Base-by-base conservation (phyloP, 2,113 vertebrate genomes). In the Lepidothrix coronata region DNA sequence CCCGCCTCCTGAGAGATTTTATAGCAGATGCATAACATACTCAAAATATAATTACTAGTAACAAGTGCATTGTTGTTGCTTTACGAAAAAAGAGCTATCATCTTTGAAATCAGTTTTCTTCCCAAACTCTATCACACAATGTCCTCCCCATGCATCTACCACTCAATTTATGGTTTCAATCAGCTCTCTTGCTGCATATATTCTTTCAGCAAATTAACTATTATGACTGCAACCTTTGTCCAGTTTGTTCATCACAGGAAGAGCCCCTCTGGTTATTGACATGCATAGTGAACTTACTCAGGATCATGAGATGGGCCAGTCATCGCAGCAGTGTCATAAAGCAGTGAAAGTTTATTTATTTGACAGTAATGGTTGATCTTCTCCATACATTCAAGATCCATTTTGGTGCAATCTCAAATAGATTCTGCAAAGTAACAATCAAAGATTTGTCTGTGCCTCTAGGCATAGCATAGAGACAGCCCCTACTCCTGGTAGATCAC, bases 281-380 rank as follows among this genome's bases (percentile, higher is more conserved):
- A 48, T 1, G 4, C 18, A 46, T 1, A 68, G 46, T 21, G 28
- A 96, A 96, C 95, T 97, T 97, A 98, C 98, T 55, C 43, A 27
- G 22, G 82, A 28, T 95, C 28, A 37, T 98, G 97, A 59, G 94
- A 1, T 11, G 89, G 97, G 72, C 97, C 98, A 0, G 4, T 44
- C 30, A 0, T 1, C 1, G 0, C 0, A 5, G 91, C 2, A 2
- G 76, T 22, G 1, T 3, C 4, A 54, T 96, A 98, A 3, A 0
- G 2, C 58, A 94, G 11, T 2, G 0, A 1, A 20, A 12, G 0
- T 3, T 21, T 23, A 1, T 39, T 8, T 46, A 2, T 89, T 54
- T 97, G 98, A 39, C 90, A 8, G 75, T 98, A 92, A 12, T 0
- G 59, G 93, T 98, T 97, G 91, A 98, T 52, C 83, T 43, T 85